Conservation (phyloP, 2,797 vertebrate genomes). For the Myiothlypis chrysogaster region DNA sequence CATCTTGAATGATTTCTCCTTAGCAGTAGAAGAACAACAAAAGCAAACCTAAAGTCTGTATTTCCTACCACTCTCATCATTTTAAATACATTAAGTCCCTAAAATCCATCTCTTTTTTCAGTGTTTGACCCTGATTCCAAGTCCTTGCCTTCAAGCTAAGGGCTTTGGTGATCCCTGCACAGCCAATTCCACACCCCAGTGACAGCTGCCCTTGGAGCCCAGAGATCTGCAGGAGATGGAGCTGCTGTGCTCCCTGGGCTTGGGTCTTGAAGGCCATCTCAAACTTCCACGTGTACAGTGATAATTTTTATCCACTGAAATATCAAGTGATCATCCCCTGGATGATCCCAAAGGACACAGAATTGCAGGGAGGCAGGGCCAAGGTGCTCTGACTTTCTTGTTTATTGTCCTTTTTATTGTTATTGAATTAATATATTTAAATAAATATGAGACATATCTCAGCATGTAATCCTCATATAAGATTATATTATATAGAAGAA, state of each 20-base stretch:
- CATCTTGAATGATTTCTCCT: background rate
- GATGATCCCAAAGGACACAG: slow-evolving; percentile 31
- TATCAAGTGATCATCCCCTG: background rate
- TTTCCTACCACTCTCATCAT: background rate
- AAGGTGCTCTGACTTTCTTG: background rate
- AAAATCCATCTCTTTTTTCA: background rate
- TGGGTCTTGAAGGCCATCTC: background rate
- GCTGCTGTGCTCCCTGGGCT: background rate
- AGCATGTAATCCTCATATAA: background rate
- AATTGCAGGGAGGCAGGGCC: background rate
- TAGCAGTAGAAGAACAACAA: background rate
- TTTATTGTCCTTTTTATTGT: background rate
- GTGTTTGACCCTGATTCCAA: background rate
- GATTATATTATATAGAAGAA: background rate
- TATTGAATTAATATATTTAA: background rate
- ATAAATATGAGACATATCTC: background rate
- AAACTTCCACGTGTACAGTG: background rate
- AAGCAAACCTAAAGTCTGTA: background rate
- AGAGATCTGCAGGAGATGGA: background rate
- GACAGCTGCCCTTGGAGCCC: background rate
- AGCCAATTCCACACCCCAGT: background rate
- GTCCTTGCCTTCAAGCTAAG: background rate
- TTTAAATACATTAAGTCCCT: background rate
- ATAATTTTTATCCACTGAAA: background rate
- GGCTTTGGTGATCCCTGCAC: background rate